Evolutionary conservation across 1,140 invertebrate genomes (phyloP).

Genomic region (Dendroctonus ponderosae): DNA sequence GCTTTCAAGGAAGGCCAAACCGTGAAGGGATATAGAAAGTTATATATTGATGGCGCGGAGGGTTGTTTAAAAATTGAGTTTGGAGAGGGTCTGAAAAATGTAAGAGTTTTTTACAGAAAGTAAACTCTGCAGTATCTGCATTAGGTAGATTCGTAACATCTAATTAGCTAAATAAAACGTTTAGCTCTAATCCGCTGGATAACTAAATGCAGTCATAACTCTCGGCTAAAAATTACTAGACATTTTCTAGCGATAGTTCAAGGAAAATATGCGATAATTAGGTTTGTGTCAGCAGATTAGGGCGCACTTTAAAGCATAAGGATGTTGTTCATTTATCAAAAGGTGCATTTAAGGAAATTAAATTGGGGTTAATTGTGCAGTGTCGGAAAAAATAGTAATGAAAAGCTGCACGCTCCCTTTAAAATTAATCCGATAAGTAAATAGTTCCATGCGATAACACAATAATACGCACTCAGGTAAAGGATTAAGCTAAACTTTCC

Average conservation of each 20-base stretch:
- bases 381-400: too few species aligned
- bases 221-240: too few species aligned
- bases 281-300: too few species aligned
- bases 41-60: background rate
- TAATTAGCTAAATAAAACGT: background rate
- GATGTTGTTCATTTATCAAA: too few species aligned
- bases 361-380: too few species aligned
- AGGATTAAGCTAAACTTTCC: background rate
- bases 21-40: background rate
- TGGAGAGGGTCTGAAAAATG: background rate
- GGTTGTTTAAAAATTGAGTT: background rate
- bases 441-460: background rate
- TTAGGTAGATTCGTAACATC: background rate
- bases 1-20: constrained; percentile 3
- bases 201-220: too few species aligned
- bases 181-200: background rate
- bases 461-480: background rate
- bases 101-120: background rate
- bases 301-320: too few species aligned
- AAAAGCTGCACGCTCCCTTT: too few species aligned
- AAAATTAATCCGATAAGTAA: too few species aligned
- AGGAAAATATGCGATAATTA: too few species aligned
- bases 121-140: background rate
- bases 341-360: too few species aligned
- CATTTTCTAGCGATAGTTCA: too few species aligned